phyloP scores from a whole-genome alignment of 2,797 vertebrate species.

The Liparis tanakae region DNA sequence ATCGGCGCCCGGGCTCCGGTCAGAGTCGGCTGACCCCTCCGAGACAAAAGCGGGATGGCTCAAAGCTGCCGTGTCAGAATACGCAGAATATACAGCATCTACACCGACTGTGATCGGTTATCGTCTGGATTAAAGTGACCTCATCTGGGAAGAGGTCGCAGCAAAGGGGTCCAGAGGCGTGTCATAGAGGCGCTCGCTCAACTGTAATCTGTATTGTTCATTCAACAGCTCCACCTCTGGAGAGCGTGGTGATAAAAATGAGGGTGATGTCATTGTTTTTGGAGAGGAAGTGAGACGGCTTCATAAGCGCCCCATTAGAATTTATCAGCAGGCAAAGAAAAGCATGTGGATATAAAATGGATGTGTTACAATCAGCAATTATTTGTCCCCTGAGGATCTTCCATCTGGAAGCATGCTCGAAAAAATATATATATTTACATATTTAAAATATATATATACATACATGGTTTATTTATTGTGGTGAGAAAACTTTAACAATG shows the following conservation, averaged over 20 bases:
- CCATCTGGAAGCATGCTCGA: background rate
- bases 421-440: too few relatives aligned
- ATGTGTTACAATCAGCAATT: background rate
- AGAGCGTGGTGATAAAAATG: background rate
- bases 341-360: background rate
- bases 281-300: background rate
- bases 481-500: background rate
- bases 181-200: slow-evolving; percentile 10
- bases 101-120: slow-evolving; percentile 5
- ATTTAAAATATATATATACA: too few relatives aligned
- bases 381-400: background rate
- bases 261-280: slow-evolving; percentile 18
- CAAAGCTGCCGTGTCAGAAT: background rate
- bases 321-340: background rate
- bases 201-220: slow-evolving; percentile 23
- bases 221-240: slow-evolving; percentile 29
- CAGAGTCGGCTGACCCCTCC: slow-evolving; percentile 55
- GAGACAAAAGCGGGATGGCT: slow-evolving; percentile 45
- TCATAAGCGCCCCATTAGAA: background rate
- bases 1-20: slow-evolving; percentile 42
- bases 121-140: slow-evolving; percentile 16
- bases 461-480: too few relatives aligned
- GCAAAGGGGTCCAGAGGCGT: background rate
- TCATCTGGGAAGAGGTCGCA: background rate
- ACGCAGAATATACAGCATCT: background rate